Evolutionary conservation across 2,888 invertebrate genomes (phyloP).

Genomic region (Hemaris fuciformis): DNA sequence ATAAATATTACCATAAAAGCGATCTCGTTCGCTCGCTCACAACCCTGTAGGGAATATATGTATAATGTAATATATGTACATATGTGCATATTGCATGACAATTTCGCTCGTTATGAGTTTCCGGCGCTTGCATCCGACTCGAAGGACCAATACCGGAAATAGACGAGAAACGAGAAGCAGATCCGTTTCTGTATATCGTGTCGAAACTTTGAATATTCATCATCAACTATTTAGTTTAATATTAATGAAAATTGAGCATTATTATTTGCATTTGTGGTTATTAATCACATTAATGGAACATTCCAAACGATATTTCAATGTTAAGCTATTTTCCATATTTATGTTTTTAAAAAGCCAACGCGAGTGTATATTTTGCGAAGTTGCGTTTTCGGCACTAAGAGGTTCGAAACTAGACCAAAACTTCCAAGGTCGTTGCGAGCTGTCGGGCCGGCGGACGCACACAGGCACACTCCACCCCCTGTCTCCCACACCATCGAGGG

Average conservation of each 20-base stretch:
- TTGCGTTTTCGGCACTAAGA: not conserved
- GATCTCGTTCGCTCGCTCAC: not conserved
- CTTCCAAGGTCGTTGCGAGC: slow-evolving; percentile 67
- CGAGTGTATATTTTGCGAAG: not conserved
- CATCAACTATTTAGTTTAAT: not conserved
- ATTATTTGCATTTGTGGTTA: not conserved
- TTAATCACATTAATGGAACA: not conserved
- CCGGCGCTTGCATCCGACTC: slow-evolving; percentile 63
- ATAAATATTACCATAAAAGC: not conserved
- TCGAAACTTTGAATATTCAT: not conserved
- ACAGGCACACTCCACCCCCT: slow-evolving; percentile 42
- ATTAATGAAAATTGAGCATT: not conserved
- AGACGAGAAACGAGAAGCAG: not conserved
- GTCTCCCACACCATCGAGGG: slow-evolving; percentile 52
- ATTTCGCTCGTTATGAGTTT: slow-evolving; percentile 68
- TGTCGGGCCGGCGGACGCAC: slow-evolving; percentile 38
- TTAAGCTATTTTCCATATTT: not conserved
- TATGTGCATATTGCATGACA: slow-evolving; percentile 32
- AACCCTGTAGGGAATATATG: slow-evolving; percentile 17
- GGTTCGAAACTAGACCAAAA: slow-evolving; percentile 65
- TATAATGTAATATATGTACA: too few relatives aligned
- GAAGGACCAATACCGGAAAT: slow-evolving; percentile 60
- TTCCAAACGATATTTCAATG: not conserved
- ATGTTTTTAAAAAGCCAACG: not conserved
- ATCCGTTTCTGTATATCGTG: not conserved